These are phyloP conservation scores for Ormyrus nitidulus DNA, from an alignment of 2,888 invertebrate genomes.

Conservation along the genomic window DNA sequence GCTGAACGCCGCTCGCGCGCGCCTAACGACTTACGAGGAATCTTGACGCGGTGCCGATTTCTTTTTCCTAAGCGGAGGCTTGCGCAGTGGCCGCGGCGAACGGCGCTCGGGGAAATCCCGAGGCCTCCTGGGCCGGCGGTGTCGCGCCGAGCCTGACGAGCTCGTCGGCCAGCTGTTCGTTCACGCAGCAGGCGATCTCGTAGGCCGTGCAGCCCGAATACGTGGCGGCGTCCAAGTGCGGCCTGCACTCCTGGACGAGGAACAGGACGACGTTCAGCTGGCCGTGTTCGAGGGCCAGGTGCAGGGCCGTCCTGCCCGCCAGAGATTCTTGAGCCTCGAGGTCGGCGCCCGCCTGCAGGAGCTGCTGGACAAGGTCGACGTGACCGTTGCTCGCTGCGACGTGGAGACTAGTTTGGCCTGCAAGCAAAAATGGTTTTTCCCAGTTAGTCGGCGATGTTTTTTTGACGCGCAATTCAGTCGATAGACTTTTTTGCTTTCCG, in stretches of 20 bases:
- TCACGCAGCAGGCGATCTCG: slow-evolving; percentile 78
- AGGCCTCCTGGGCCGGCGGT: slow-evolving; percentile 48
- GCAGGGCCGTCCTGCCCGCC: slow-evolving; percentile 86
- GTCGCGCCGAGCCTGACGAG: slow-evolving; percentile 71
- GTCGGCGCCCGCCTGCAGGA: slow-evolving; percentile 88
- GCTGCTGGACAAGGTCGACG: slow-evolving; percentile 83
- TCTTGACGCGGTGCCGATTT: no score
- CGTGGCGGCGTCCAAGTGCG: slow-evolving; percentile 79
- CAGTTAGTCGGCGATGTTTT: neutral
- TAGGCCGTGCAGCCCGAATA: slow-evolving; percentile 84
- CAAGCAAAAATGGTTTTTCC: neutral
- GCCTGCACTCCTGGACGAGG: slow-evolving; percentile 81
- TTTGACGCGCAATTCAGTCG: neutral
- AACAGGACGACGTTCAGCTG: slow-evolving; percentile 80
- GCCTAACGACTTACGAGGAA: no score
- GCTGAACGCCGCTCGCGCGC: no score
- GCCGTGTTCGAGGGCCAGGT: slow-evolving; percentile 84
- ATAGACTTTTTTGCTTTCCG: neutral
- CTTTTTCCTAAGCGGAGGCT: no score
- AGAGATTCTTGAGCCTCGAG: slow-evolving; percentile 89
- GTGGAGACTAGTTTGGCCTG: slow-evolving; percentile 93
- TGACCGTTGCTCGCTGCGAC: slow-evolving; percentile 87
- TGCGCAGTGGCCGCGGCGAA: no score
- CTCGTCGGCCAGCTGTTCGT: slow-evolving; percentile 66
- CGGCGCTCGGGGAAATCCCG: no score